phyloP scores from a whole-genome alignment of 1,140 invertebrate genomes.

The Orchesella cincta region DNA sequence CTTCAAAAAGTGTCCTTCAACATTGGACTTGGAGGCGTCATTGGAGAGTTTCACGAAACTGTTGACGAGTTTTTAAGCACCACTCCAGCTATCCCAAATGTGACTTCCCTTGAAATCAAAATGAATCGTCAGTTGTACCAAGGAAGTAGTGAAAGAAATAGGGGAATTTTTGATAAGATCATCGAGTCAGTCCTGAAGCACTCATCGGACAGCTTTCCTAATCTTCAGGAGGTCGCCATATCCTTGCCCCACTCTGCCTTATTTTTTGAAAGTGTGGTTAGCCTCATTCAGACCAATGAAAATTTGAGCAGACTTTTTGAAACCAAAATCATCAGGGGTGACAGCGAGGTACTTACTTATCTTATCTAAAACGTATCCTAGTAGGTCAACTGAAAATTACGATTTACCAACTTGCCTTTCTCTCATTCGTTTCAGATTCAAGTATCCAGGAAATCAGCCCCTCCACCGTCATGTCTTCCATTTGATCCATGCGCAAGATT shows the following conservation, averaged over 20 bases:
- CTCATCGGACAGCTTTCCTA: constrained; percentile 7
- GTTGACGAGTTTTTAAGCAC: not conserved
- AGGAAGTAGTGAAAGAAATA: not conserved
- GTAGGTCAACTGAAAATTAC: not conserved
- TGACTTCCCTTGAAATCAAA: not conserved
- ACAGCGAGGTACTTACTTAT: not conserved
- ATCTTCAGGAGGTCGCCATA: not conserved
- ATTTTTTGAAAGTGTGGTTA: not conserved
- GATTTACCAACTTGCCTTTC: not conserved
- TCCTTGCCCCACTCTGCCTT: not conserved
- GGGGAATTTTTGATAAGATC: not conserved
- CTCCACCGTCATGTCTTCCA: not conserved
- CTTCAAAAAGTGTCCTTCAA: not conserved
- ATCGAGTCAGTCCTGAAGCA: constrained; percentile 4
- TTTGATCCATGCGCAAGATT: not conserved
- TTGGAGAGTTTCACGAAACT: not conserved
- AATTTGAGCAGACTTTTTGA: not conserved
- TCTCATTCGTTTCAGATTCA: not conserved
- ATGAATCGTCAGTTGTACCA: not conserved
- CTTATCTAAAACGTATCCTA: not conserved
- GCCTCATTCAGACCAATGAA: not conserved
- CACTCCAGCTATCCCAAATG: not conserved
- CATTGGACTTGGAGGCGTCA: not conserved
- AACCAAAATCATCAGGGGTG: not conserved
- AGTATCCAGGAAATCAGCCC: not conserved